These are phyloP conservation scores for Pharmacophagus antenor DNA, from an alignment of 2,888 invertebrate genomes.

Conservation along the genomic window DNA sequence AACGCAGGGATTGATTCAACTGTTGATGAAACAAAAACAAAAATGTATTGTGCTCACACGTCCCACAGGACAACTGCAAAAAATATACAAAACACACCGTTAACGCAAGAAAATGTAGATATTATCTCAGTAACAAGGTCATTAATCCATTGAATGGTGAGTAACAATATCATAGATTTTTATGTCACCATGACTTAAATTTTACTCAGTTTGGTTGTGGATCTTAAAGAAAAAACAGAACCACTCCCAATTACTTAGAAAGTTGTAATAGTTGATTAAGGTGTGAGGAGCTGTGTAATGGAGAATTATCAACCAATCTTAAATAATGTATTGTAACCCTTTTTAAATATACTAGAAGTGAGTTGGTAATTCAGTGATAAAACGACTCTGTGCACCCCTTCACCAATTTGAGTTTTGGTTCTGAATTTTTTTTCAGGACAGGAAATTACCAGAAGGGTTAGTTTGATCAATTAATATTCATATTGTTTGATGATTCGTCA, in stretches of 20 bases:
- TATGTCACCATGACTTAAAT: too few relatives aligned
- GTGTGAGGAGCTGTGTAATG: too few relatives aligned
- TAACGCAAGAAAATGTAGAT: slow-evolving; percentile 16
- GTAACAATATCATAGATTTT: background rate
- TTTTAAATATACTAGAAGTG: too few relatives aligned
- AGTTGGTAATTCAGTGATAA: too few relatives aligned
- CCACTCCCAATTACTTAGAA: too few relatives aligned
- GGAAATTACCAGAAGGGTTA: slow-evolving; percentile 30
- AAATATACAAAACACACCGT: slow-evolving; percentile 29
- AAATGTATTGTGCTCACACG: slow-evolving; percentile 13
- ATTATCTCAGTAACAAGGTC: background rate
- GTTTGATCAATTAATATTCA: slow-evolving; percentile 34
- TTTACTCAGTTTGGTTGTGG: too few relatives aligned
- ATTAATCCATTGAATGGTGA: background rate
- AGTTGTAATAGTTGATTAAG: too few relatives aligned
- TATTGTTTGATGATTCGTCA: slow-evolving; percentile 37
- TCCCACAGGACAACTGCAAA: background rate
- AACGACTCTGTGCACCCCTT: too few relatives aligned
- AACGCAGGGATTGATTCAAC: slow-evolving; percentile 38
- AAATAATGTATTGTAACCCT: too few relatives aligned
- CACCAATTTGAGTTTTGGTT: too few relatives aligned
- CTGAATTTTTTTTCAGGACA: slow-evolving; percentile 34
- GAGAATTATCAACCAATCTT: too few relatives aligned
- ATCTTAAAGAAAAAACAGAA: too few relatives aligned
- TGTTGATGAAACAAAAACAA: slow-evolving; percentile 38